Evolutionary conservation across 2,888 invertebrate genomes (phyloP), one percentile per base, ranked within the genome.

Genomic region (Strigamia transsilvanica): DNA sequence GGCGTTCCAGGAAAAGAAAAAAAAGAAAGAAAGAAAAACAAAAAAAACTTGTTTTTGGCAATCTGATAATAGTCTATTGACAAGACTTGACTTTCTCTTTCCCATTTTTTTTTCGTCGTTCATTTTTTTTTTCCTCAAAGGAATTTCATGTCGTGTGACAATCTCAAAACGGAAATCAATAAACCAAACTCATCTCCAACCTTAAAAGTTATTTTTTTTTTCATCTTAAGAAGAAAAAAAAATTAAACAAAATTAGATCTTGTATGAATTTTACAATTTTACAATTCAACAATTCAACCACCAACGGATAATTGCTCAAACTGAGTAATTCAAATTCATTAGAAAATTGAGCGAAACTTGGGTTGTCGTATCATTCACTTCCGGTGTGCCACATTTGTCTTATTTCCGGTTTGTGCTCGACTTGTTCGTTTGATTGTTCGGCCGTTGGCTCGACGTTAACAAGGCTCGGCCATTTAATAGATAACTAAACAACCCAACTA

Each of bases 31-130:
- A 66, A 23, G 7, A 21, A 66, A 66, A 21, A 66, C 4, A 21
- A 66, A 66, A 66, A 66, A 66, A 66, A 66, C 61, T 66, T 66
- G 61, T 66, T 66, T 66, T 66, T 66, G 61, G 61, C 61, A 66
- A 66, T 66, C 61, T 66, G 61, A 66, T 66, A 66, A 66, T 66
- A 66, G 61, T 66, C 61, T 66, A 66, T 66, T 66, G 61, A 66
- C 61, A 66, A 66, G 61, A 66, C 61, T 66, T 66, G 61, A 66
- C 61, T 66, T 66, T 66, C 61, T 66, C 61, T 66, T 66, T 23
- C 61, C 61, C 23, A 21, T 12, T 66, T 66, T 66, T 66, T 66
- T 66, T 66, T 21, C 3, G 23, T 9, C 61, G 18, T 66, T 66
- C 61, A 66, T 66, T 66, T 66, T 66, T 66, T 66, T 46, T 42